phyloP scores from a whole-genome alignment of 2,113 vertebrate species.

The Phocoena sinus region DNA sequence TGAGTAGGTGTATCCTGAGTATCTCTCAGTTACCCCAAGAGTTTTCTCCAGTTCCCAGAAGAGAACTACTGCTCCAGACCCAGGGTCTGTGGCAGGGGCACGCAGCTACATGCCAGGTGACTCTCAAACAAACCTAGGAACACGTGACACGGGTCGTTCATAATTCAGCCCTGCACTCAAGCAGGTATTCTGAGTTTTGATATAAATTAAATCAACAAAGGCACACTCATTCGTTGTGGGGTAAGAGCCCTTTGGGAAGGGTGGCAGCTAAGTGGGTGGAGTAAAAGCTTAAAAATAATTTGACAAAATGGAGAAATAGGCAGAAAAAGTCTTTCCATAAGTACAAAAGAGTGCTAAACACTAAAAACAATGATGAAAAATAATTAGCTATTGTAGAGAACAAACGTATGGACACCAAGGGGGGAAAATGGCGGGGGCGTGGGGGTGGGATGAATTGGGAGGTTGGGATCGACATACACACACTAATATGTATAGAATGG shows the following conservation, averaged over 20 bases:
- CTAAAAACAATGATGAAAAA: background rate
- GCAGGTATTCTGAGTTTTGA: background rate
- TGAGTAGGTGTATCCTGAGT: accelerated
- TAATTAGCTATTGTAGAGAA: too few species aligned
- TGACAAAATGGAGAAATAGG: background rate
- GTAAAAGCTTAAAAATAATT: background rate
- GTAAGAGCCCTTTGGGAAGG: background rate
- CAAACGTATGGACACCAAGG: too few species aligned
- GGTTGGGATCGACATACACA: too few species aligned
- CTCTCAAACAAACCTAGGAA: too few species aligned
- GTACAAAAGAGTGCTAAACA: background rate
- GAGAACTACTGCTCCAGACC: accelerated
- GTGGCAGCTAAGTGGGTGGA: background rate
- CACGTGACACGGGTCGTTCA: accelerated
- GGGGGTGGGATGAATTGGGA: too few species aligned
- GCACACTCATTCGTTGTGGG: background rate
- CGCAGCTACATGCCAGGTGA: accelerated
- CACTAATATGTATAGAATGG: too few species aligned
- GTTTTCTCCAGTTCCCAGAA: background rate
- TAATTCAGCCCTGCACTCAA: accelerated
- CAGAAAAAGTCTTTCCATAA: background rate
- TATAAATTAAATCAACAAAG: background rate
- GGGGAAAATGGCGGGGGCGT: too few species aligned
- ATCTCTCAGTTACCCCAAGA: background rate
- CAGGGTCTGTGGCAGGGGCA: background rate